Conservation (phyloP, 2,113 vertebrate genomes). For the Passer domesticus region DNA sequence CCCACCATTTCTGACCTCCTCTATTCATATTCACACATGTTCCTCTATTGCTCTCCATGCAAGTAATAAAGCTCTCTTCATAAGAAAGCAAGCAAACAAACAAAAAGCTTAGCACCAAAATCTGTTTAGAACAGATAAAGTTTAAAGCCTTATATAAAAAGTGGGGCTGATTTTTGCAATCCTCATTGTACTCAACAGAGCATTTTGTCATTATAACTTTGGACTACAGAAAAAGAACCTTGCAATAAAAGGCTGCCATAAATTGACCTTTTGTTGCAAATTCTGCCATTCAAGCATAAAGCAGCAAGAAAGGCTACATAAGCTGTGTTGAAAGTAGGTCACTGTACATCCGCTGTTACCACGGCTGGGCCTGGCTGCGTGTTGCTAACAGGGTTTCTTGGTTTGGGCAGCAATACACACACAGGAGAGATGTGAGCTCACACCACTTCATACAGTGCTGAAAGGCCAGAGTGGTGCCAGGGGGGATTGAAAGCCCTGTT, state of each 20-base stretch:
- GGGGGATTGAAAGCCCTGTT: neutral
- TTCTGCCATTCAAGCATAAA: conserved; percentile 63
- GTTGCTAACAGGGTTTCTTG: neutral
- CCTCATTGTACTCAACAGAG: neutral
- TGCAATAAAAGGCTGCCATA: conserved; percentile 48
- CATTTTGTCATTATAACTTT: conserved; percentile 27
- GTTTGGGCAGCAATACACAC: neutral
- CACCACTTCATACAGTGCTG: rapidly evolving
- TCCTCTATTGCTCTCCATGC: neutral
- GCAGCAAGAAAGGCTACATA: conserved; percentile 36
- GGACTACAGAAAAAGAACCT: neutral
- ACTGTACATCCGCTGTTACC: conserved; percentile 33
- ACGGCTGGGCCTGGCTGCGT: neutral
- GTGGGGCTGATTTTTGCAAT: conserved; percentile 7
- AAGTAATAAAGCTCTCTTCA: neutral
- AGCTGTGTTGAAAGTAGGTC: conserved; percentile 57
- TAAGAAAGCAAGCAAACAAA: conserved; percentile 3
- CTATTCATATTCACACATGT: neutral
- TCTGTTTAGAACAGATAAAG: conserved; percentile 19
- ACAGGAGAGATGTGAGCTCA: neutral
- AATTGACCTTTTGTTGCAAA: conserved; percentile 62
- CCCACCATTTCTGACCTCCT: neutral
- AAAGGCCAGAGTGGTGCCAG: neutral
- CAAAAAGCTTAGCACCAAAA: neutral
- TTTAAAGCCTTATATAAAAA: conserved; percentile 12